Base-by-base conservation (phyloP, 2,797 vertebrate species). In the Limnodromus scolopaceus region DNA sequence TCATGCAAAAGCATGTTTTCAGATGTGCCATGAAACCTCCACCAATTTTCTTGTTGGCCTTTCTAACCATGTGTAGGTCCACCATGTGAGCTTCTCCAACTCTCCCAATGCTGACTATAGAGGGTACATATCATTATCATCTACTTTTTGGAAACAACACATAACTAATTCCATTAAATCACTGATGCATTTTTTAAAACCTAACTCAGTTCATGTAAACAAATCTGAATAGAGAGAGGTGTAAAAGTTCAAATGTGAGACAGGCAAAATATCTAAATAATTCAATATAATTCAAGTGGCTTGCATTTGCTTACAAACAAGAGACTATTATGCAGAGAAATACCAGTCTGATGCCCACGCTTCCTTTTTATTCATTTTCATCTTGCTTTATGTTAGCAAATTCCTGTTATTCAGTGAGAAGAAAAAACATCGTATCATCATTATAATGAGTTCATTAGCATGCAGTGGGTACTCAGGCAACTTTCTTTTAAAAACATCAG, bases 21-120 rank as follows among this genome's bases (percentile, higher is more conserved):
- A 61, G 61, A 57, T 3, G 8, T 51, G 39, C 9, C 43, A 6
- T 4, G 16, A 60, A 90, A 46, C 28, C 11, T 10, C 25, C 39
- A 70, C 5, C 9, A 15, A 7, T 48, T 49, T 63, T 48, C 13
- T 43, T 46, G 3, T 15, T 43, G 25, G 51, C 17, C 65, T 61
- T 18, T 77, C 27, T 70, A 89, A 43, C 10, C 5, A 1, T 0
- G 3, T 3, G 14, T 13, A 87, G 60, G 7, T 43, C 32, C 23
- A 4, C 6, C 34, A 25, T 1, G 4, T 24, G 48, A 81, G 23
- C 10, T 54, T n/a, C 18, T 86, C 38, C 32, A 65, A 34, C 46
- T 51, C 0, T 0, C 30, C 10, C 19, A 11, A 34, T 10, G 4
- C 6, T 41, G 25, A 61, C 72, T 41, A 25, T 2, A 64, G 9